Conservation (phyloP, 2,888 invertebrate genomes). For the Drosophila eohydei region DNA sequence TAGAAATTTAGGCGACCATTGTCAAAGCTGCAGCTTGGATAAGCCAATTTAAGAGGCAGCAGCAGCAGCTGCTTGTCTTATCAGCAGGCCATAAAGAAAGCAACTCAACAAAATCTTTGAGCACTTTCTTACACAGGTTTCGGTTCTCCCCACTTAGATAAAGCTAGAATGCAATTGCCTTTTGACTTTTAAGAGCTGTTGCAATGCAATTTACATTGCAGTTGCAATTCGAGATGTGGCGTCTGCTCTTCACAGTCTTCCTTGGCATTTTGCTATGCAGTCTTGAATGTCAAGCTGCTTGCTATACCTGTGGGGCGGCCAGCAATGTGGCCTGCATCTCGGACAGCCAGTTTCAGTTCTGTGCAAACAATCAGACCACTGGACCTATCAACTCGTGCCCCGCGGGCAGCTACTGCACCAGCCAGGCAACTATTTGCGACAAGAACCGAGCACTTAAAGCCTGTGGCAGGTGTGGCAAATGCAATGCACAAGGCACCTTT, state of each 20-base stretch:
- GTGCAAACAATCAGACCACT: constrained; percentile 36
- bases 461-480: constrained; percentile 64
- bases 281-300: constrained; percentile 35
- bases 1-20: constrained; percentile 39
- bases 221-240: constrained; percentile 44
- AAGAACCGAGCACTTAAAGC: constrained; percentile 20
- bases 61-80: not conserved
- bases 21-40: constrained; percentile 58
- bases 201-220: not conserved
- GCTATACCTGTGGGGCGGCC: constrained; percentile 50
- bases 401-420: constrained; percentile 47
- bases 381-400: constrained; percentile 57
- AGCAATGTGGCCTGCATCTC: constrained; percentile 68
- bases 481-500: constrained; percentile 53
- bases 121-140: not conserved
- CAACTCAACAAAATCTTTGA: not conserved
- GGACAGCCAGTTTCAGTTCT: constrained; percentile 60
- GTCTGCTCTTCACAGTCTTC: constrained; percentile 8
- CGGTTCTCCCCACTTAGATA: not conserved
- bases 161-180: not conserved
- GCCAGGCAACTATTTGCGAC: constrained; percentile 34
- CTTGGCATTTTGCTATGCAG: not conserved
- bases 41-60: constrained; percentile 39
- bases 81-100: constrained; percentile 15
- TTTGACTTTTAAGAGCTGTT: not conserved